Base-by-base conservation (phyloP, 2,797 vertebrate species). In the Luscinia megarhynchos region DNA sequence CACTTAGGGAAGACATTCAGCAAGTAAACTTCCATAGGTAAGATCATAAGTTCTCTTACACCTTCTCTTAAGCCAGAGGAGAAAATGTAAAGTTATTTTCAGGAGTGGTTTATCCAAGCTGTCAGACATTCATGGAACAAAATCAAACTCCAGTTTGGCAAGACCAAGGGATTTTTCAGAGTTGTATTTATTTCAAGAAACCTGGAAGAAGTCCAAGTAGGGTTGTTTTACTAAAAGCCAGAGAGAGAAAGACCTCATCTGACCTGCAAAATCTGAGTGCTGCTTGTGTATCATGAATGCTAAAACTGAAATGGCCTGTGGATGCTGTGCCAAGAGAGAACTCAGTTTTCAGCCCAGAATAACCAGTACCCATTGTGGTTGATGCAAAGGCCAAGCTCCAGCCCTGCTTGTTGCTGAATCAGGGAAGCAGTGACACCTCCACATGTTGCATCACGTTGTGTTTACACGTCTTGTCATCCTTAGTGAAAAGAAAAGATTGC, bases 361-460 rank as follows among this genome's bases (percentile, higher is more conserved):
- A 88, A 50, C 18, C 69, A n/a, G 15, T 11, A 43, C 22, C 5
- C 13, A 4, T 54, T 0, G 0, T 30, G 64, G 72, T 4, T 5
- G 2, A 54, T 3, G 8, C 0, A 6, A 84, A 86, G 40, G 15
- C 72, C 1, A 1, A 19, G 57, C 36, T 77, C 68, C 79, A 89
- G 57, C 32, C 26, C 61, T 63, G 53, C 26, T 72, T 62, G 30
- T 32, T 50, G 34, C 54, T 40, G 43, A 59, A 12, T 43, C 38
- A 48, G 61, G 21, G 46, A 62, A 84, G 48, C 43, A 73, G 41
- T 51, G 79, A 79, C 36, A 73, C 36, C 22, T 53, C 8, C 1
- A 30, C 0, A 0, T 0, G 0, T 11, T 1, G 0, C 16, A 43
- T n/a, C 38, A 15, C 89, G 43, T 29, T 72, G 46, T 84, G 51